Percentiles rank a stretch among this genome's conserved stretches.
phyloP scores from a whole-genome alignment of 2,888 invertebrate species.

The Lordiphosa andalusiaca region DNA sequence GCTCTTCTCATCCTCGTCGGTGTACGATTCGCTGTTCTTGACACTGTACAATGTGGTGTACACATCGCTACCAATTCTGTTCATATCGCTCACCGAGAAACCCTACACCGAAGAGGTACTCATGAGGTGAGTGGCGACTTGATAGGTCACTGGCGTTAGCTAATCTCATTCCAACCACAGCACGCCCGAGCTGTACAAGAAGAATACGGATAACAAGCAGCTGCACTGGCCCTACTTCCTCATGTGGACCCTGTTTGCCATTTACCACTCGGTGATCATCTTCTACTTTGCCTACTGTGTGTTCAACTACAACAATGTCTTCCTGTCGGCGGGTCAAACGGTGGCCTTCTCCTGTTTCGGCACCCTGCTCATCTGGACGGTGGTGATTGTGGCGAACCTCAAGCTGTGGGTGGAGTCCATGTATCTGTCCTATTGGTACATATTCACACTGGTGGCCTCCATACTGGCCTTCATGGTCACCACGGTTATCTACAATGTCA shows the following conservation, averaged over 20 bases:
- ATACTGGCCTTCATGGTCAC: slow-evolving; percentile 82
- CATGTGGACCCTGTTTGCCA: slow-evolving; percentile 83
- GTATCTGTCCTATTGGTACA: slow-evolving; percentile 83
- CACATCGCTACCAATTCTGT: slow-evolving; percentile 87
- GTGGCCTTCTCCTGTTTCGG: slow-evolving; percentile 84
- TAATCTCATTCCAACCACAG: slow-evolving; percentile 66
- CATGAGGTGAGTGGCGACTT: slow-evolving; percentile 79
- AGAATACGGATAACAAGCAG: slow-evolving; percentile 83
- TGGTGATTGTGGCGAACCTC: slow-evolving; percentile 83
- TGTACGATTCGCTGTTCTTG: slow-evolving; percentile 88
- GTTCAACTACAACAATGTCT: slow-evolving; percentile 81
- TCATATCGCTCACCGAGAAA: slow-evolving; percentile 89
- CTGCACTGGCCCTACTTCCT: slow-evolving; percentile 84
- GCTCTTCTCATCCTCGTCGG: slow-evolving; percentile 84
- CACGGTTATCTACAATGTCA: slow-evolving; percentile 82
- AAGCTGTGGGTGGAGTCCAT: slow-evolving; percentile 84
- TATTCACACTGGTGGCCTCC: slow-evolving; percentile 82
- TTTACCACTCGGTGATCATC: slow-evolving; percentile 85
- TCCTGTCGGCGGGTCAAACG: slow-evolving; percentile 81
- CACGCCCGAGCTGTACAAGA: slow-evolving; percentile 86
- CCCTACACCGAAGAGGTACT: slow-evolving; percentile 83
- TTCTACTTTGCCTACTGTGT: slow-evolving; percentile 82
- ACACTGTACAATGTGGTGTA: slow-evolving; percentile 89
- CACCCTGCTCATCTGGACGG: slow-evolving; percentile 82
- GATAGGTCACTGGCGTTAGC: no score